These are phyloP conservation scores for Zaprionus vittiger DNA, from an alignment of 1,140 invertebrate species.

Conservation along the genomic window DNA sequence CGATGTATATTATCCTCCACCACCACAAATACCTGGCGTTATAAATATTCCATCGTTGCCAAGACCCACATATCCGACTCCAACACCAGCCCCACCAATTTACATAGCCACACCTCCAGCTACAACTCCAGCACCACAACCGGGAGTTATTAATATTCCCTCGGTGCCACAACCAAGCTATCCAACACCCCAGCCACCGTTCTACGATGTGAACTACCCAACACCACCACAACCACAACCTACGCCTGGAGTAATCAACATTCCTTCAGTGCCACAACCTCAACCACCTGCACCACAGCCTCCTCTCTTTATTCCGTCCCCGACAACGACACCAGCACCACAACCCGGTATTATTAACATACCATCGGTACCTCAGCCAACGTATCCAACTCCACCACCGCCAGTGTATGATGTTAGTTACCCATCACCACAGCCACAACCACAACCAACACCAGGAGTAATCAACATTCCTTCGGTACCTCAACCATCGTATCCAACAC, in stretches of 20 bases:
- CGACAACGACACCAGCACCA: slow-evolving; percentile 1
- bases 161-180: slow-evolving; percentile 39
- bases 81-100: slow-evolving; percentile 24
- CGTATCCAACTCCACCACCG: slow-evolving; percentile 17
- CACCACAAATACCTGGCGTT: slow-evolving; percentile 50
- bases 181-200: slow-evolving; percentile 25
- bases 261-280: slow-evolving; percentile 29
- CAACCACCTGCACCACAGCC: slow-evolving; percentile 16
- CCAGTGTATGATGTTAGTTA: slow-evolving; percentile 12
- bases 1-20: slow-evolving; percentile 51
- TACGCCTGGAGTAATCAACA: slow-evolving; percentile 34
- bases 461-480: slow-evolving; percentile 82
- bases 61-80: slow-evolving; percentile 23
- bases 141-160: slow-evolving; percentile 52
- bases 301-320: not conserved
- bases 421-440: slow-evolving; percentile 11
- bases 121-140: slow-evolving; percentile 8
- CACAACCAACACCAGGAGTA: slow-evolving; percentile 87
- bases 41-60: slow-evolving; percentile 49
- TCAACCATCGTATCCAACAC: slow-evolving; percentile 20
- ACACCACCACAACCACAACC: slow-evolving; percentile 13
- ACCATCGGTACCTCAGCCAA: slow-evolving; percentile 28
- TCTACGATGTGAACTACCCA: slow-evolving; percentile 21
- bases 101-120: slow-evolving; percentile 21
- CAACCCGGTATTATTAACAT: slow-evolving; percentile 37